Conservation (phyloP, 2,113 vertebrate species). For the Albula goreensis region DNA sequence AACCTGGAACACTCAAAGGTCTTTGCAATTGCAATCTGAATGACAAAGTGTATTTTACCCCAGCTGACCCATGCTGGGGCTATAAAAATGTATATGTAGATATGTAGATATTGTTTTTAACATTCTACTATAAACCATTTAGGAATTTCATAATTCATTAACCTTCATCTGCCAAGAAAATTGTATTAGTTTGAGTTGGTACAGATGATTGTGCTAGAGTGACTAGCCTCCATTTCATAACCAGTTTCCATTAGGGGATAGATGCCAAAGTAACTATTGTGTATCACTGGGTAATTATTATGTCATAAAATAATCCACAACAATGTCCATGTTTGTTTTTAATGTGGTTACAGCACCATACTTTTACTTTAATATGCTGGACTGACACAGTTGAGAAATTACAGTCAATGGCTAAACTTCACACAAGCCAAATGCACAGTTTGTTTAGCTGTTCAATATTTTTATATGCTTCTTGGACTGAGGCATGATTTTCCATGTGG, state of each 20-base stretch:
- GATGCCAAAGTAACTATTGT: not conserved
- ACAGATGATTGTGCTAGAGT: not conserved
- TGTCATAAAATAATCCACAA: not conserved
- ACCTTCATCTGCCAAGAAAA: not conserved
- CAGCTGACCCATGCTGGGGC: no score
- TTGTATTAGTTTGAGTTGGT: not conserved
- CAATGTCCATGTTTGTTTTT: not conserved
- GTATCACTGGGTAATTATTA: not conserved
- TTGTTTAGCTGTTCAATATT: not conserved
- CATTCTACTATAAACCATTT: not conserved
- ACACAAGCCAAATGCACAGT: not conserved
- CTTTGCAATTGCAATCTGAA: no score
- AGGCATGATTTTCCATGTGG: not conserved
- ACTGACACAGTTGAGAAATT: not conserved
- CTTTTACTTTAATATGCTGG: not conserved
- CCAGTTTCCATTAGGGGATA: not conserved
- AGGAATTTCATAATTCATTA: not conserved
- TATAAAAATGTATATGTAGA: conserved; percentile 1
- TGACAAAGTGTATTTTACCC: no score
- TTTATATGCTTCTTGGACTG: not conserved
- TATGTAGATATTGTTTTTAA: not conserved
- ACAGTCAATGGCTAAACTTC: not conserved
- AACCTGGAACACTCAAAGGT: no score
- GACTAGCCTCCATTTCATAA: not conserved
- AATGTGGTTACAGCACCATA: not conserved